A percentile compares a stretch with the other conserved stretches of the same genome.
Evolutionary conservation across 2,797 vertebrate genomes (phyloP).

Genomic region (Channa striata): DNA sequence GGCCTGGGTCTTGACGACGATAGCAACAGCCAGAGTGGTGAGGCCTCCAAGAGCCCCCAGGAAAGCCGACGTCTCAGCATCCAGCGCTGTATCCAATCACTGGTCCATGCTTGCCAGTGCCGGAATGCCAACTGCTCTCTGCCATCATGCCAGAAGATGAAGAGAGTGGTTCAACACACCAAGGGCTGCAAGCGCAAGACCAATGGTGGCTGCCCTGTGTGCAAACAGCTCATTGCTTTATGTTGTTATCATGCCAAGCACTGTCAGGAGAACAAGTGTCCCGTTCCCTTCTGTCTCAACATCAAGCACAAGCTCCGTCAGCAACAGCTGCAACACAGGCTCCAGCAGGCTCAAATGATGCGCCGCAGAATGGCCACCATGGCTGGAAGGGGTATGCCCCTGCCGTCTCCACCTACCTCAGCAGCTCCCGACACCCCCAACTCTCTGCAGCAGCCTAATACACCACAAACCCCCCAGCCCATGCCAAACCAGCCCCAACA

Average conservation of each 20-base stretch:
- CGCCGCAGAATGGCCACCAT: constrained; percentile 98
- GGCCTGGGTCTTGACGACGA: constrained; percentile 97
- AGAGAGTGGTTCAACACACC: constrained; percentile 98
- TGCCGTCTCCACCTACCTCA: constrained; percentile 97
- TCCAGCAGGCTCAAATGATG: constrained; percentile 98
- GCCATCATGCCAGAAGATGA: constrained; percentile 99
- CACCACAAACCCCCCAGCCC: constrained; percentile 93
- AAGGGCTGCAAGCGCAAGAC: constrained; percentile 99
- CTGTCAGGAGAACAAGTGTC: constrained; percentile 99
- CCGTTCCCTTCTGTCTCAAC: constrained; percentile 99
- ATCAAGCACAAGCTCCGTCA: constrained; percentile 99
- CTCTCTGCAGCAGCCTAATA: constrained; percentile 90
- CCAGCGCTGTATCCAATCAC: constrained; percentile 98
- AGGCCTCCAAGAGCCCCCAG: constrained; percentile 98
- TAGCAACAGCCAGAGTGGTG: constrained; percentile 90
- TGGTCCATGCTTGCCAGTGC: constrained; percentile 98
- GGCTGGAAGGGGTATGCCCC: constrained; percentile 95
- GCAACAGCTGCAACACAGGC: constrained; percentile 98
- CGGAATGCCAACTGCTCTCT: constrained; percentile 98
- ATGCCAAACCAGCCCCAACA: constrained; percentile 84
- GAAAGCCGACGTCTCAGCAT: constrained; percentile 98
- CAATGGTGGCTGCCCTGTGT: constrained; percentile 97
- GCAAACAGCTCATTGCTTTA: constrained; percentile 98
- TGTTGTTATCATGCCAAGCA: constrained; percentile 99
- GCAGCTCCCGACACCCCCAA: constrained; percentile 93